Evolutionary conservation across 2,888 invertebrate species (phyloP), one percentile per base, ranked within the genome.

Genomic region (Nomada fucata): DNA sequence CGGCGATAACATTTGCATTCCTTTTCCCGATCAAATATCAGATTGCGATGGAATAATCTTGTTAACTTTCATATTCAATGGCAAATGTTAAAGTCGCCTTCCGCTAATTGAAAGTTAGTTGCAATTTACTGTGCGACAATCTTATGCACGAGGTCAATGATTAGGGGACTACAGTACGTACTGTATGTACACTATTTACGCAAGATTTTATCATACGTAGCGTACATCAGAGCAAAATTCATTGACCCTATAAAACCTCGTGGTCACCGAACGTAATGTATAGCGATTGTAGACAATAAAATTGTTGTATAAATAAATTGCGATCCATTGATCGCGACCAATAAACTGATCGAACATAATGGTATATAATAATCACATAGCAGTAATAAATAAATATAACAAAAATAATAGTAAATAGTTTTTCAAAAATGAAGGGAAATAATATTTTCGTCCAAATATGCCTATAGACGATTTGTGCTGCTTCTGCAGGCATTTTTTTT

Each of bases 221-320:
- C 53, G 36, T 36, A 20, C 36, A 42, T 5, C 36, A 53, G n/a
- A 36, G 13, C 20, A 67, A 55, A 55, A 55, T 42, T 53, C 36
- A 55, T 67, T 47, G 44, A 26, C 57, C 57, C 57, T 69, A 69
- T 69, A 26, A 47, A 36, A 23, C 13, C 1, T n/a, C n/a, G 29
- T 29, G 20, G 11, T 15, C 26, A 60, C 23, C n/a, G 29, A 71
- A 52, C 23, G 15, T 23, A 42, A 44, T 15, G 60, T 60, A 36
- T 23, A 52, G 20, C 60, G 52, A 70, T 71, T 42, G 71, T 26
- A 36, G 15, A 23, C 52, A 71, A 71, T 53, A 52, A 71, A 20
- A 52, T 52, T 20, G 20, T 23, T 29, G 23, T 23, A 15, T 52
- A 52, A 61, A 36, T 42, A 61, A 7, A 23, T 23, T 42, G 9